A percentile compares a stretch with the other conserved stretches of the same genome.
Evolutionary conservation across 2,113 vertebrate species (phyloP).

Genomic region (Fulica atra): DNA sequence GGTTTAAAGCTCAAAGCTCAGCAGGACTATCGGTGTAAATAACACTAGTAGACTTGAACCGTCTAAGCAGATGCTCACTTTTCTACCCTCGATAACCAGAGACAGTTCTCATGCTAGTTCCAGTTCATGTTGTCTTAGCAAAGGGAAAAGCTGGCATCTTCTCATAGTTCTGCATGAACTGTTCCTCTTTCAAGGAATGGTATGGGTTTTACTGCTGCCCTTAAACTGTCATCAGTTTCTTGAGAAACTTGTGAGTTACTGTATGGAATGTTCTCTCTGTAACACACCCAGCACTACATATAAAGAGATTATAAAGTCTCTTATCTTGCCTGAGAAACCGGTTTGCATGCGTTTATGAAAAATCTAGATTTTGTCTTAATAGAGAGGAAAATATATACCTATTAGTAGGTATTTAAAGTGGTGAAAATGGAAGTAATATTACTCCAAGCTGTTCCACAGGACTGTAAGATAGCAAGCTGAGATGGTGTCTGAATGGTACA

Average conservation of each 20-base stretch:
- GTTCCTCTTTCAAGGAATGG: neutral
- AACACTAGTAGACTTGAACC: neutral
- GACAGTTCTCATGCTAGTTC: neutral
- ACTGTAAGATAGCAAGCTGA: neutral
- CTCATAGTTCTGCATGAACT: neutral
- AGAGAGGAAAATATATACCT: neutral
- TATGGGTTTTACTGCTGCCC: fast-evolving
- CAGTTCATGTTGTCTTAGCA: neutral
- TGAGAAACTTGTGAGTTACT: neutral
- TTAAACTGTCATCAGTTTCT: neutral
- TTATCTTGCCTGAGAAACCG: neutral
- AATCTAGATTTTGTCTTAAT: neutral
- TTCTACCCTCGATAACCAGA: neutral
- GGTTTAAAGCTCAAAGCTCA: neutral
- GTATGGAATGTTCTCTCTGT: neutral
- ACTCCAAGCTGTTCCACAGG: neutral
- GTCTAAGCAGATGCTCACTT: neutral
- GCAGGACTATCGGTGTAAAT: fast-evolving
- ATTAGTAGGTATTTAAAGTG: neutral
- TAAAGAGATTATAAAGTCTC: neutral
- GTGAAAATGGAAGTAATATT: neutral
- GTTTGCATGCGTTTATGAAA: neutral
- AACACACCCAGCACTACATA: neutral
- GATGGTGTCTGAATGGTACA: neutral
- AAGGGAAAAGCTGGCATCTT: neutral